These are phyloP conservation scores for Pachydiplax longipennis DNA, from an alignment of 2,888 invertebrate genomes.

Conservation along the genomic window DNA sequence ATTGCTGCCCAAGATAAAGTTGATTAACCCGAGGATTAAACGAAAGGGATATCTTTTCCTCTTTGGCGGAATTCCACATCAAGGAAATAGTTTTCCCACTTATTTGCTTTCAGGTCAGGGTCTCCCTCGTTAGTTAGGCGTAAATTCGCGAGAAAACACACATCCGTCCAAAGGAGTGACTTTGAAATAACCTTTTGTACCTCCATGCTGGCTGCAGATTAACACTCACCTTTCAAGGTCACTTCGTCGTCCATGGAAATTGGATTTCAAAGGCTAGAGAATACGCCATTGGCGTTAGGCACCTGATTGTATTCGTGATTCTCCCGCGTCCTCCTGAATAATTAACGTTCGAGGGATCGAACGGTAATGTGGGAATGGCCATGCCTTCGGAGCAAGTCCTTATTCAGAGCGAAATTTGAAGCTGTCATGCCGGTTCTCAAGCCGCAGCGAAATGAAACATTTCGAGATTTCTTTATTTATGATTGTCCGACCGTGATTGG, in stretches of 20 bases:
- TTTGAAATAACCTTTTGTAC: neutral
- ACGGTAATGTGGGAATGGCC: neutral
- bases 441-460: neutral
- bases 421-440: neutral
- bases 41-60: too few species aligned
- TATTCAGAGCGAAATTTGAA: neutral
- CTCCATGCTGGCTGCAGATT: neutral
- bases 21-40: too few species aligned
- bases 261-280: neutral
- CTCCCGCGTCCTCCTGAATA: neutral
- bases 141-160: neutral
- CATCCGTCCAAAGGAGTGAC: neutral
- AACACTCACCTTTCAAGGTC: neutral
- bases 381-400: neutral
- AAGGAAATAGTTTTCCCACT: too few species aligned
- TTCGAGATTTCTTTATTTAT: neutral
- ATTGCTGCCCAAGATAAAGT: too few species aligned
- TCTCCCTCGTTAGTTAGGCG: neutral
- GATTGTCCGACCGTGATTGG: neutral
- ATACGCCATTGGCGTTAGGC: neutral
- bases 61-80: too few species aligned
- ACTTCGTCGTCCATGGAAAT: neutral
- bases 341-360: neutral
- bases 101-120: neutral
- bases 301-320: neutral